Percentiles rank a stretch among this genome's conserved stretches.
These are phyloP conservation scores for Lasioglossum oenotherae DNA, from an alignment of 2,888 invertebrate species.

Conservation along the genomic window DNA sequence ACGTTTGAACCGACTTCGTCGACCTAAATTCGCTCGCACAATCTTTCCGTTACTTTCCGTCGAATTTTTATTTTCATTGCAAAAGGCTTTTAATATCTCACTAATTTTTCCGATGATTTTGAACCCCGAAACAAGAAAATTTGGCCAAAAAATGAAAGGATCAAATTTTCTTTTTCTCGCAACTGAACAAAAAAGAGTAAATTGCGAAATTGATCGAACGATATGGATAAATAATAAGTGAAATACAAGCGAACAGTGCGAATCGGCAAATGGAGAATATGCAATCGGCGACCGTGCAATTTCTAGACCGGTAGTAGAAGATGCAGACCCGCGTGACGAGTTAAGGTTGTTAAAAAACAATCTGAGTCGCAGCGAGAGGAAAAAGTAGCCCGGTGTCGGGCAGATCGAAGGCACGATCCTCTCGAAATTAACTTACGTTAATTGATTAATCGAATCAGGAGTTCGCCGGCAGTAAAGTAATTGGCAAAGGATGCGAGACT, in stretches of 20 bases:
- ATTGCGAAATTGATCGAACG: neutral
- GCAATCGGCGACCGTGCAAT: neutral
- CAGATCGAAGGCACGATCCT: conserved; percentile 35
- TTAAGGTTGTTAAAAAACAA: conserved; percentile 12
- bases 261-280: neutral
- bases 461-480: conserved; percentile 74
- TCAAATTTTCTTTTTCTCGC: too few relatives aligned
- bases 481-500: conserved; percentile 77
- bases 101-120: too few relatives aligned
- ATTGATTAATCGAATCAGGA: conserved; percentile 72
- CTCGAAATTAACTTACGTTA: conserved; percentile 64
- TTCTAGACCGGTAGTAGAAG: neutral
- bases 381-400: conserved; percentile 2
- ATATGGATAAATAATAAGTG: neutral
- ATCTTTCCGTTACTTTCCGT: neutral
- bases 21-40: too few relatives aligned
- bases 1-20: neutral
- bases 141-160: too few relatives aligned
- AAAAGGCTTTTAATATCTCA: neutral
- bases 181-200: too few relatives aligned
- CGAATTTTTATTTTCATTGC: neutral
- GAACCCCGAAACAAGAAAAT: too few relatives aligned
- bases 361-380: neutral
- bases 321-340: neutral
- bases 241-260: neutral